These are phyloP conservation scores for Esox lucius DNA, from an alignment of 2,797 vertebrate species.

Conservation along the genomic window DNA sequence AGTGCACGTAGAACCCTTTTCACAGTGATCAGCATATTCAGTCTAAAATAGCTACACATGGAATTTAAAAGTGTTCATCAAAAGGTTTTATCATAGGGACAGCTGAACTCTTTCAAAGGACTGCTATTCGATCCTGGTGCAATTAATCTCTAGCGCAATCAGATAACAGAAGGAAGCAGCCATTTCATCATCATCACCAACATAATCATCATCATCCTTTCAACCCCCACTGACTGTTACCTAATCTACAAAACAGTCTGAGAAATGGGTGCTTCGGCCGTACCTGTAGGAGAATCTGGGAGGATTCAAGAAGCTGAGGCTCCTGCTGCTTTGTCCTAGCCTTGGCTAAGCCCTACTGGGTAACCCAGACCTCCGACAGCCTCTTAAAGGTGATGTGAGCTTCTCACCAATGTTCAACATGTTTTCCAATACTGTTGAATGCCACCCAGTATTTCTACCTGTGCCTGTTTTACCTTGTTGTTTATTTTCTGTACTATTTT, in stretches of 20 bases:
- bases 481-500: not conserved
- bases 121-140: not conserved
- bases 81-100: no score
- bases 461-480: not conserved
- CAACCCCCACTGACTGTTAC: not conserved
- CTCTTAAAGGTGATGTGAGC: not conserved
- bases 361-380: not conserved
- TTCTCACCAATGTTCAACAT: not conserved
- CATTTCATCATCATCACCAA: not conserved
- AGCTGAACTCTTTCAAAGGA: not conserved
- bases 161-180: not conserved
- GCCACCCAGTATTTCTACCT: not conserved
- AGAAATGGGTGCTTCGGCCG: no score
- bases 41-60: no score
- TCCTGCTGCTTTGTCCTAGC: not conserved
- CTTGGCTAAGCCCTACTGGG: not conserved
- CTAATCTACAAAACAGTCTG: not conserved
- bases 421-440: not conserved
- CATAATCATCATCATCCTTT: not conserved
- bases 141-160: not conserved
- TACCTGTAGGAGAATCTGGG: not conserved
- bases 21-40: no score
- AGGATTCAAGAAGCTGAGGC: not conserved
- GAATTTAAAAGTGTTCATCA: no score
- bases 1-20: no score